These are phyloP conservation scores for Apaloderma vittatum DNA, from an alignment of 2,113 vertebrate genomes.

Conservation along the genomic window DNA sequence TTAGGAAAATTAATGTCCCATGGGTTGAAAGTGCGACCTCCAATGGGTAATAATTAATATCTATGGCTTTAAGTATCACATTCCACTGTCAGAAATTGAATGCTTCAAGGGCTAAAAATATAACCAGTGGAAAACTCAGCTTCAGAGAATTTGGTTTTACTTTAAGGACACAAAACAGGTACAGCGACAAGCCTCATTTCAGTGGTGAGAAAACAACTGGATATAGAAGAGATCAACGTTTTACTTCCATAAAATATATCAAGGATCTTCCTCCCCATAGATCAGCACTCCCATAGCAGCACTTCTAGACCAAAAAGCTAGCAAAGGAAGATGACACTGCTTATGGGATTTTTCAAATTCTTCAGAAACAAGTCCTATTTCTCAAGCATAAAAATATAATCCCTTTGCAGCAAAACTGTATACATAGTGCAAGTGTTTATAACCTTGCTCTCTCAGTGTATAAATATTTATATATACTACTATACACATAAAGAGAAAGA, in stretches of 20 bases:
- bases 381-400: not conserved
- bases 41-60: conserved; percentile 66
- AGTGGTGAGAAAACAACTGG: not conserved
- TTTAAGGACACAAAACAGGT: not conserved
- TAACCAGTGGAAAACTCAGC: not conserved
- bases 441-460: not conserved
- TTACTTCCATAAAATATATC: not conserved
- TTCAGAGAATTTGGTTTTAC: not conserved
- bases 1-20: conserved; percentile 64
- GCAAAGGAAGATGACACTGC: not conserved
- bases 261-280: not conserved
- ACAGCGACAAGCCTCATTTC: not conserved
- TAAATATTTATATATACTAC: conserved; percentile 22
- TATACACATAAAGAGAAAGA: not conserved
- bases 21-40: conserved; percentile 55
- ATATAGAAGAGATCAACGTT: not conserved
- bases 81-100: conserved; percentile 10
- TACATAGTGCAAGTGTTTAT: not conserved
- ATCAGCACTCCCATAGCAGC: not conserved
- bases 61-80: conserved; percentile 55
- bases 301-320: not conserved
- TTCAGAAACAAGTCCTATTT: not conserved
- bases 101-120: conserved; percentile 37
- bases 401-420: not conserved
- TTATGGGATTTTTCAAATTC: not conserved